Base-by-base conservation (phyloP, 30 jellyfish, hydroid and myxozoan species). In the Aurelia aurita complex sp. Pacific region DNA sequence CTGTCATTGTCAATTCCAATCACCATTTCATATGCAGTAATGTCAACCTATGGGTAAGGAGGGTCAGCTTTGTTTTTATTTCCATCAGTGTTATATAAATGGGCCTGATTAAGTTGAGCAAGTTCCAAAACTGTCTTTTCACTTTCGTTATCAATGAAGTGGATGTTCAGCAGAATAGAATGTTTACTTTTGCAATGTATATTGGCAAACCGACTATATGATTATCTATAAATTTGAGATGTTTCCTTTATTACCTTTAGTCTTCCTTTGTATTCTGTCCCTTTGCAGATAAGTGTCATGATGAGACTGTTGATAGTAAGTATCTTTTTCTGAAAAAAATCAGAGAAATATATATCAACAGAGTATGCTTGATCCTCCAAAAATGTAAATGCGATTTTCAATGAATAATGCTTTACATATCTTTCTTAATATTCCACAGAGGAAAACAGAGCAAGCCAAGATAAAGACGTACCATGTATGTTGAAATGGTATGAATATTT, bases 1-100 rank as follows among this genome's bases (percentile, higher is more conserved):
- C 76, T 46, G 42, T 66, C 1, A 66, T 66, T 66, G 76, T 66
- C 76, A 66, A 38, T 6, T 19, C 76, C 76, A 66, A 66, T 38
- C 52, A 66, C 76, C 42, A 66, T 38, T 38, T 66, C 76, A 66
- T 19, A 66, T 19, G 54, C 76, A 15, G 54, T 15, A 46, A 66
- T 46, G 42, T 66, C 76, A 66, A 23, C 13, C 35, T 66, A 46
- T 10, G 11, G 10, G 10, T 5, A 43, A 6, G 54, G 5, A 43
- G 54, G 11, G 10, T 43, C 4, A 6, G 10, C 1, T 4, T 43
- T 9, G 4, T 17, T 66, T 15, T 62, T 8, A 62, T 60, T 19
- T 17, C 10, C 32, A 60, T 8, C 5, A 2, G 5, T 15, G 9
- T 4, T 18, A 9, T 11, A 42, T 18, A 40, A 16, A 18, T 36